Percentiles rank a stretch among this genome's conserved stretches.
Conservation (phyloP, 2,797 vertebrate genomes). For the Rhynchotus rufescens region DNA sequence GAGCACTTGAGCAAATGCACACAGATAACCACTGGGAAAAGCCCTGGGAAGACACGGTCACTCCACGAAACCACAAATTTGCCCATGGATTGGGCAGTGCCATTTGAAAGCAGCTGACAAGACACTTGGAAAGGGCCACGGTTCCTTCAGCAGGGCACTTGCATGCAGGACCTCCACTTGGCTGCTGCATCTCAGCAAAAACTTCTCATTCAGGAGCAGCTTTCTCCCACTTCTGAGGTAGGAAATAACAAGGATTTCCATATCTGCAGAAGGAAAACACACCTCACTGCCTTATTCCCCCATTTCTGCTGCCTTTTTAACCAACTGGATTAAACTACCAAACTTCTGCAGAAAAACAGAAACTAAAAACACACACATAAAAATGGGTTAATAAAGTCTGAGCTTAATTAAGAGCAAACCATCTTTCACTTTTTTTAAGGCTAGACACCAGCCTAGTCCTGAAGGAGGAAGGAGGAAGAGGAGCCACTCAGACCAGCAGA, state of each 20-base stretch:
- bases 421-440: not conserved
- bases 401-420: not conserved
- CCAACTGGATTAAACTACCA: not conserved
- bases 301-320: not conserved
- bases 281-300: not conserved
- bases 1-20: not conserved
- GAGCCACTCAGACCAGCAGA: slow-evolving; percentile 7
- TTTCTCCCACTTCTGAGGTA: not conserved
- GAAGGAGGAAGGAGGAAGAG: slow-evolving; percentile 21
- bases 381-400: not conserved
- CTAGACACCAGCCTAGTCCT: slow-evolving; percentile 7
- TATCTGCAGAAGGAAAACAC: not conserved
- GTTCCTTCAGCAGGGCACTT: not conserved
- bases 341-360: not conserved
- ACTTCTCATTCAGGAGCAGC: not conserved
- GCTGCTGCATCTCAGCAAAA: not conserved
- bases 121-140: rapidly evolving
- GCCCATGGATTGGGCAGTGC: not conserved
- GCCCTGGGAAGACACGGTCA: not conserved
- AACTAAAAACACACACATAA: not conserved
- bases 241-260: not conserved
- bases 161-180: not conserved
- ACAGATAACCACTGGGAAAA: not conserved
- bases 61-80: not conserved
- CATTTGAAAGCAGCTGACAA: not conserved